phyloP scores from a whole-genome alignment of 2,797 vertebrate species.

The Paguma larvata region DNA sequence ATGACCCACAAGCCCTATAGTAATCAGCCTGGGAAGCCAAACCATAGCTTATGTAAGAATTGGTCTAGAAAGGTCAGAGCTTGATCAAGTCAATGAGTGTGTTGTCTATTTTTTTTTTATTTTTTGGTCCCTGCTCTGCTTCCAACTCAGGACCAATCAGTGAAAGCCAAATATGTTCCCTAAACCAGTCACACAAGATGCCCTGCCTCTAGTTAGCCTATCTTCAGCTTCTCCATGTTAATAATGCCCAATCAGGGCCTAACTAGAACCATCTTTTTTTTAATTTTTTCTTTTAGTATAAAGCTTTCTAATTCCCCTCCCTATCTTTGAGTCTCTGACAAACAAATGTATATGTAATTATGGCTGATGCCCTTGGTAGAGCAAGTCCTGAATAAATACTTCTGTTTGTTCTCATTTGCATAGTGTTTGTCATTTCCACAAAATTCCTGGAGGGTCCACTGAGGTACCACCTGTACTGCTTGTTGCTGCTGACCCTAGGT shows the following conservation, averaged over 20 bases:
- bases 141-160: neutral
- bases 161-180: neutral
- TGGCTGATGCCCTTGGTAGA: neutral
- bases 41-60: neutral
- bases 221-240: neutral
- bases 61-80: neutral
- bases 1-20: neutral
- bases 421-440: neutral
- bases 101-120: neutral
- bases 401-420: neutral
- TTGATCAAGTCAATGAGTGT: neutral
- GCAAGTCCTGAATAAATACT: neutral
- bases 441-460: neutral
- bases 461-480: neutral
- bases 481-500: neutral
- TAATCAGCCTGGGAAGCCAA: neutral
- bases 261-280: neutral
- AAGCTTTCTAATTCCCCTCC: neutral
- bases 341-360: neutral
- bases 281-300: neutral
- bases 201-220: neutral
- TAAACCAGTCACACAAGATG: neutral
- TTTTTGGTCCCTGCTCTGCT: neutral
- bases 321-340: neutral
- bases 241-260: neutral